Percentiles rank a stretch among this genome's conserved stretches.
phyloP scores from a whole-genome alignment of 2,113 vertebrate genomes.

The Thomomys bottae region DNA sequence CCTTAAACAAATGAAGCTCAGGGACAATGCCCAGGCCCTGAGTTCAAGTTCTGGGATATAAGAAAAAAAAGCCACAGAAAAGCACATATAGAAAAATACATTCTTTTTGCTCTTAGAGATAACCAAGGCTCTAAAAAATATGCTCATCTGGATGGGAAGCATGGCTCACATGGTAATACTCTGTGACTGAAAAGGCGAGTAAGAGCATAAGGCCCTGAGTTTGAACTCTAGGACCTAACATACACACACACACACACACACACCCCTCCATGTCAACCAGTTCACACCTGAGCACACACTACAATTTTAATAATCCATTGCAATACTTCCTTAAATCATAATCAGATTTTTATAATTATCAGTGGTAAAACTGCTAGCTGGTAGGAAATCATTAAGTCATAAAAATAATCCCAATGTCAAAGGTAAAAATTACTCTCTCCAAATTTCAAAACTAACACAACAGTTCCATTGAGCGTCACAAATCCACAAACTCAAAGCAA shows the following conservation, averaged over 20 bases:
- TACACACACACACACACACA: not conserved
- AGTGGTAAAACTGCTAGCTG: not conserved
- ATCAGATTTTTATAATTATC: no score
- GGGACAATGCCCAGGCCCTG: no score
- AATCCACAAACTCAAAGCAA: not conserved
- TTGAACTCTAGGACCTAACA: no score
- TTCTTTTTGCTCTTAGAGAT: not conserved
- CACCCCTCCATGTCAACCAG: no score
- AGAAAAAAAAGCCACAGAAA: no score
- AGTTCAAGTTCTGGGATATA: no score
- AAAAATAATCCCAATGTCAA: not conserved
- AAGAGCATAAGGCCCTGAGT: no score
- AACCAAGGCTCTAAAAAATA: not conserved
- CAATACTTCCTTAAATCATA: no score
- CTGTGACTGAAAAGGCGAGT: no score
- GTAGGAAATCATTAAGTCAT: not conserved
- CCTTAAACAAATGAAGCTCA: no score
- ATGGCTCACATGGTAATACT: no score
- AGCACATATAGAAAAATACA: not conserved
- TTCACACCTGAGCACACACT: not conserved
- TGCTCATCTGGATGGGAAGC: not conserved
- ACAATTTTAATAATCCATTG: no score
- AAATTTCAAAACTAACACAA: not conserved
- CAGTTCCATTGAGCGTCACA: not conserved
- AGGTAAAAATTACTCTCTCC: not conserved